These are phyloP conservation scores for Meandrusa payeni DNA, from an alignment of 2,888 invertebrate species.

Conservation along the genomic window DNA sequence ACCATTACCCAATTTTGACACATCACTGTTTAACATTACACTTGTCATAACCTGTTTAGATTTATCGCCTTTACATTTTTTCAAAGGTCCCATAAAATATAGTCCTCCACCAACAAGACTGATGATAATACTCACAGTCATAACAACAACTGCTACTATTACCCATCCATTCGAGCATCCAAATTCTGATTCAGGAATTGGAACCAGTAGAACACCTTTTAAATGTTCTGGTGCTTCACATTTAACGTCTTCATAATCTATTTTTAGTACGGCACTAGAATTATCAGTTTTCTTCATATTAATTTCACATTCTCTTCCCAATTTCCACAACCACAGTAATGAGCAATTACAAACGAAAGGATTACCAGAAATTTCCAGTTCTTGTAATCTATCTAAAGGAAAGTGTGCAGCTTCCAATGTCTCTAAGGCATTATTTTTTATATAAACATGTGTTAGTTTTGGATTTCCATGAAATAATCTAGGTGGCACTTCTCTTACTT, in stretches of 20 bases:
- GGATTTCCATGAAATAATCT: conserved; percentile 92
- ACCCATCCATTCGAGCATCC: conserved; percentile 83
- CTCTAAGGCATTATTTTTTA: conserved; percentile 87
- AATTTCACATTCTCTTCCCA: conserved; percentile 72
- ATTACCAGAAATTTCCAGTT: conserved; percentile 89
- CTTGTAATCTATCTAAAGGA: conserved; percentile 88
- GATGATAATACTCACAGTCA: conserved; percentile 77
- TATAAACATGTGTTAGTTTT: conserved; percentile 87
- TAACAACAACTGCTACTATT: conserved; percentile 75
- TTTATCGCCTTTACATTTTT: conserved; percentile 76
- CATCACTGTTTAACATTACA: conserved; percentile 75
- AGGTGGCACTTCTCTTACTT: conserved; percentile 87
- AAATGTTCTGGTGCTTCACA: conserved; percentile 82
- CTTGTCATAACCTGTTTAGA: conserved; percentile 78
- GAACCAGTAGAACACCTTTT: conserved; percentile 71
- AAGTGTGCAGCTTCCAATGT: conserved; percentile 90
- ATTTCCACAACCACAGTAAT: conserved; percentile 91
- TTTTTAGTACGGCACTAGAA: conserved; percentile 60
- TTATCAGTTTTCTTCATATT: conserved; percentile 59
- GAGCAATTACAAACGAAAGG: conserved; percentile 94
- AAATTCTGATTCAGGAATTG: conserved; percentile 82
- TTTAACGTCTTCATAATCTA: conserved; percentile 80
- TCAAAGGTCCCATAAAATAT: conserved; percentile 75
- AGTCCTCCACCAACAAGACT: conserved; percentile 73
- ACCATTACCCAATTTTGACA: conserved; percentile 74